phyloP scores from a whole-genome alignment of 1,140 invertebrate species.

The Euborellia annulipes region DNA sequence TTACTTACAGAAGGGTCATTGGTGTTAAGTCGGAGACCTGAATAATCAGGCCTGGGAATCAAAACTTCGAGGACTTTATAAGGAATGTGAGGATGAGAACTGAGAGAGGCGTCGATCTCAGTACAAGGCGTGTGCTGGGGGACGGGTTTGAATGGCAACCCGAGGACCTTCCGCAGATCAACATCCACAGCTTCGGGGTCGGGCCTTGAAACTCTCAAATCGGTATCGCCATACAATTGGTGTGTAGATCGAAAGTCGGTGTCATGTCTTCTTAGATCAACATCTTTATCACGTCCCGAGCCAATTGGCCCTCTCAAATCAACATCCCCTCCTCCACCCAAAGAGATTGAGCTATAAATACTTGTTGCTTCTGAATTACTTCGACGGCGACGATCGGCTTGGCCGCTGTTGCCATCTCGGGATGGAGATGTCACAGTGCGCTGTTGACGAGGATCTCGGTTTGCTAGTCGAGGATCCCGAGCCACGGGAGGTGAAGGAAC shows the following conservation, averaged over 20 bases:
- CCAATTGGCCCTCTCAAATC: slow-evolving; percentile 28
- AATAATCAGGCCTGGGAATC: slow-evolving; percentile 56
- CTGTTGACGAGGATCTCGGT: slow-evolving; percentile 3
- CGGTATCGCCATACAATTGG: slow-evolving; percentile 31
- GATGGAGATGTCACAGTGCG: neutral
- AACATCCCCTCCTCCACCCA: slow-evolving; percentile 20
- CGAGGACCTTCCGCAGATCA: slow-evolving; percentile 46
- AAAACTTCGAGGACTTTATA: slow-evolving; percentile 50
- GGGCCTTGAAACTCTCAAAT: slow-evolving; percentile 25
- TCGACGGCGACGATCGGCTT: neutral
- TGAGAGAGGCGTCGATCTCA: slow-evolving; percentile 67
- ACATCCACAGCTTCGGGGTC: slow-evolving; percentile 38
- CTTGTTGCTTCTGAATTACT: too few species aligned
- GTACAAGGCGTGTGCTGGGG: slow-evolving; percentile 63
- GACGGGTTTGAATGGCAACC: slow-evolving; percentile 56
- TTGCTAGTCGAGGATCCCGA: slow-evolving; percentile 1
- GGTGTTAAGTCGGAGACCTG: slow-evolving; percentile 48
- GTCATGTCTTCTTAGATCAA: too few species aligned
- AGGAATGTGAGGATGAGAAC: slow-evolving; percentile 51
- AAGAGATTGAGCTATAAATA: too few species aligned
- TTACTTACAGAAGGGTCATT: slow-evolving; percentile 35
- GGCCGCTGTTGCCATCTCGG: neutral
- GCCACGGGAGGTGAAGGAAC: neutral
- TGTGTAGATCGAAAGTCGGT: too few species aligned
- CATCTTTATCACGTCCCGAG: too few species aligned